Base-by-base conservation (phyloP, 2,113 vertebrate genomes). In the Syngnathus floridae region DNA sequence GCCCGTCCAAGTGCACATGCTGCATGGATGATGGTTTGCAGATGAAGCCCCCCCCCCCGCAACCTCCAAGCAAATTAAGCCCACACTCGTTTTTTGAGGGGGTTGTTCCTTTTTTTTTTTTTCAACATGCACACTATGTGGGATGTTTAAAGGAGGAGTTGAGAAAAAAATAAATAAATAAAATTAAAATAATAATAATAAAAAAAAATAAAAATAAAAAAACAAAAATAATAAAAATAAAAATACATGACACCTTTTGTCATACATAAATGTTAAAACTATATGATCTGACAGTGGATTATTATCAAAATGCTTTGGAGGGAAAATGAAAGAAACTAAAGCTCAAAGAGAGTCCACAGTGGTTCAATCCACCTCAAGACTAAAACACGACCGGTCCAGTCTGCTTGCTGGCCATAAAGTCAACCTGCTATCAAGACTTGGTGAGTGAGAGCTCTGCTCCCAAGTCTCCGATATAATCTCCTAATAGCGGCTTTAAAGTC, bases 391-490 rank as follows among this genome's bases (percentile, higher is more conserved):
- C 22, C 12, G n/a, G 14, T 59, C 37, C 17, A n/a, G 36, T 21
- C 21, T n/a, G 21, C 21, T 54, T 10, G 48, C 6, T 9, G 74
- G 78, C 76, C 75, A 49, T n/a, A 67, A 76, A 68, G 11, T n/a
- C 59, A 78, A 72, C 75, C 69, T 63, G 78, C 63, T 77, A 80
- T 81, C 65, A 72, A 73, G 62, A 84, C 83, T 87, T 84, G 71
- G 86, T 88, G 88, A 91, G 88, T 88, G 71, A 60, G 71, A 76
- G 80, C 79, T 66, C 60, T 88, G 82, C 73, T 90, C 87, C 83
- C 84, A 88, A 89, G 84, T 86, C 81, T 4, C 79, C 72, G 88
- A 90, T 91, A 86, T 89, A 89, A 92, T 91, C 89, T 89, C 75
- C 77, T 89, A 87, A 90, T 84, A 86, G 84, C 79, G 63, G 76